These are phyloP conservation scores for Micronycteris hirsuta DNA, from an alignment of 2,113 vertebrate species.

Conservation along the genomic window DNA sequence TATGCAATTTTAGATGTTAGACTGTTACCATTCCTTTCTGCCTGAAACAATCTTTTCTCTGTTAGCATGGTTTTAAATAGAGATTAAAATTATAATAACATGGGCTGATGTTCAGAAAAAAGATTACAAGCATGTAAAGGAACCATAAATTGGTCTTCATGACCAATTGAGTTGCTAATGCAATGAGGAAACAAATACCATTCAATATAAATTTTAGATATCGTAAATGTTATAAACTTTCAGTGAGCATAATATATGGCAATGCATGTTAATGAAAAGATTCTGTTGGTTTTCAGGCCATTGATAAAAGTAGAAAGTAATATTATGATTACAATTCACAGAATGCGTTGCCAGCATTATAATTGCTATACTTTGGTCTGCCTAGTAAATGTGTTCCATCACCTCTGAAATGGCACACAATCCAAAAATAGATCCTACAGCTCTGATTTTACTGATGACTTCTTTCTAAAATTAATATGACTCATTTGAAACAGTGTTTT, in stretches of 20 bases:
- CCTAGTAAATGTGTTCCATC: not conserved
- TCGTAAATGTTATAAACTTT: not conserved
- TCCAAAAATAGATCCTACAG: not conserved
- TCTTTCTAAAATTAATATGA: not conserved
- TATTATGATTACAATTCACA: not conserved
- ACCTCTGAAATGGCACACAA: not conserved
- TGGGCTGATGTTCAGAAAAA: not conserved
- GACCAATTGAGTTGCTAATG: not conserved
- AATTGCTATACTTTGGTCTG: not conserved
- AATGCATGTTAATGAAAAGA: not conserved
- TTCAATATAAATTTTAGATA: not conserved
- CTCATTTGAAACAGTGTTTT: not conserved
- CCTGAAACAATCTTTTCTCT: not conserved
- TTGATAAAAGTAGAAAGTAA: not conserved
- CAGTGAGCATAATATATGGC: not conserved
- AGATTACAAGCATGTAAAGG: not conserved
- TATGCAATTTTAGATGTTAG: conserved; percentile 31
- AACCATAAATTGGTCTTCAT: not conserved
- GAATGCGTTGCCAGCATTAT: not conserved
- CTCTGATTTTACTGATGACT: not conserved
- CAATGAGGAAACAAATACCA: not conserved
- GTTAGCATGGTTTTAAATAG: not conserved
- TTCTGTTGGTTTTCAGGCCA: not conserved
- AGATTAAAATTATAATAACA: not conserved
- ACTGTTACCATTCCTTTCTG: not conserved